Evolutionary conservation across 2,888 invertebrate genomes (phyloP), one percentile per base, ranked within the genome.

Genomic region (Odontocerum albicorne): DNA sequence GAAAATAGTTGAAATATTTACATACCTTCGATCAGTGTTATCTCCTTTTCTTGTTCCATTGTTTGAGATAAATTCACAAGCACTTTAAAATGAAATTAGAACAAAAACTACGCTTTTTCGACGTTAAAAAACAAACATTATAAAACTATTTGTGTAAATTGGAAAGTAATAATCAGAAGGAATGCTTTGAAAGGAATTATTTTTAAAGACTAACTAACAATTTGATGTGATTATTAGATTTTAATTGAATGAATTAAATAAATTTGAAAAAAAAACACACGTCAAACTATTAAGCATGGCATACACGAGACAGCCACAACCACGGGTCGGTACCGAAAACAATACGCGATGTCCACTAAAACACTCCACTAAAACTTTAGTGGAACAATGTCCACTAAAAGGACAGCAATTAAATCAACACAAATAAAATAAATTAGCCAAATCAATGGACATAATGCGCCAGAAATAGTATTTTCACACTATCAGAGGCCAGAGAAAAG

Each of bases 241-340:
- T n/a, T n/a, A n/a, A n/a, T n/a, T n/a, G n/a, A n/a, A n/a, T n/a
- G n/a, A n/a, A n/a, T n/a, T n/a, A n/a, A n/a, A n/a, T n/a, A n/a
- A n/a, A n/a, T 39, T 12, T 46, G n/a, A 17, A 36, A 32, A 32
- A 40, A 49, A 49, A 49, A 50, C 50, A 50, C 50, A 50, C 50
- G 50, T 50, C 50, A 50, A 40, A 49, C 20, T n/a, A 13, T 22
- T 16, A 33, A 35, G 50, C 50, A 50, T 43, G 50, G 49, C 33
- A 19, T 8, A 49, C 17, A 16, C 32, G 45, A 12, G 16, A 39
- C 46, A 21, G 13, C 20, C 22, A 49, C 20, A 33, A 21, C 21
- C 20, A n/a, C 22, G 42, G 42, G 20, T 20, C 21, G 32, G 44
- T 17, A 20, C 12, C 46, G 46, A 33, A 22, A n/a, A n/a, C n/a